Base-by-base conservation (phyloP, 2,113 vertebrate genomes). In the Engraulis encrasicolus region DNA sequence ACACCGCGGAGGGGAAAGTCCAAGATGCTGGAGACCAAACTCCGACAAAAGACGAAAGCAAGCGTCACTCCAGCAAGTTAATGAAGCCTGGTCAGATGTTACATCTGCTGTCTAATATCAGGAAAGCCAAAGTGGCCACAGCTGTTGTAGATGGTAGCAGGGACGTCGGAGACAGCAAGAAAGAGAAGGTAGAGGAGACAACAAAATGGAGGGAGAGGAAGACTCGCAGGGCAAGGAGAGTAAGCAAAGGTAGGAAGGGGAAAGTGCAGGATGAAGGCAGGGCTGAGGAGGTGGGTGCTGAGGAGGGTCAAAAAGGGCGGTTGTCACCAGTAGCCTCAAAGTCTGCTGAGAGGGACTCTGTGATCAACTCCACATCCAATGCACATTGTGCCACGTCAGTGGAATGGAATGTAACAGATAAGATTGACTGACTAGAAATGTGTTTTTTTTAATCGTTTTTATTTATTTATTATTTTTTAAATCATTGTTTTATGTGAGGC, bases 201-300 rank as follows among this genome's bases (percentile, higher is more conserved):
- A 78, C 36, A 2, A 89, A 82, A 50, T 94, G 93, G 92, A 90
- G 92, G 58, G 37, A 81, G 3, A 82, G 17, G 2, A 91, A 88
- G 84, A 91, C 78, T 4, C 92, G 91, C 54, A 88, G 23, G 81
- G 93, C 92, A 31, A 87, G 58, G 83, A 91, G 89, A 58, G 3
- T 84, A 20, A 89, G 15, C 6, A 74, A 54, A 11, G 66, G 27
- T 19, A 81, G 54, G 50, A 38, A 79, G 0, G 15, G 7, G 17
- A 48, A n/a, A 6, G 18, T 6, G 48, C 18, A 15, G 6, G 6
- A 36, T 6, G 48, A 37, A 17, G 82, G 14, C 17, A 18, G 20
- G 20, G n/a, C 19, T 38, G 40, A 20, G 12, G 20, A 9, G 40
- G n/a, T 27, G 27, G 48, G 27, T 5, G 1, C 6, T 27, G 50